Conservation (phyloP, 2,113 vertebrate genomes). For the Ciconia maguari region DNA sequence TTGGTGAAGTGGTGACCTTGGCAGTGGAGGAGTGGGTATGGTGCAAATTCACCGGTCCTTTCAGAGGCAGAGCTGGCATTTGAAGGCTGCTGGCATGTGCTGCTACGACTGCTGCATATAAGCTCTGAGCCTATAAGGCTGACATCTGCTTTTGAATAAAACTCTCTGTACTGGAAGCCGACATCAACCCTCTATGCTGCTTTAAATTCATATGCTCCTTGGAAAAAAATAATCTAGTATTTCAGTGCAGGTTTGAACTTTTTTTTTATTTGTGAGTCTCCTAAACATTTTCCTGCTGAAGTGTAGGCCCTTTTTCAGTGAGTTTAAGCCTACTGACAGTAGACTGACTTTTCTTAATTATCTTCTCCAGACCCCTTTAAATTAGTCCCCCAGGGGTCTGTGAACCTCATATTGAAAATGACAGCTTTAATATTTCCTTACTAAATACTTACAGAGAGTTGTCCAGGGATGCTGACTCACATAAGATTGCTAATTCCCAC, state of each 20-base stretch:
- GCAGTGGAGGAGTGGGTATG: background rate
- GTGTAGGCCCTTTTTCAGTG: background rate
- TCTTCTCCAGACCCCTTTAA: conserved; percentile 46
- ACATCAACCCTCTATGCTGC: background rate
- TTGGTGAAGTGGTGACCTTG: background rate
- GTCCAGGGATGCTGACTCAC: background rate
- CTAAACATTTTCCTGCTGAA: background rate
- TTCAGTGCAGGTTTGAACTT: background rate
- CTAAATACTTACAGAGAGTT: conserved; percentile 20
- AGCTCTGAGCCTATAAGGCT: background rate
- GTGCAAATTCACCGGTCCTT: background rate
- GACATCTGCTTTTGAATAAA: conserved; percentile 19
- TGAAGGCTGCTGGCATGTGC: background rate
- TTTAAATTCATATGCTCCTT: background rate
- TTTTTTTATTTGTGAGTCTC: background rate
- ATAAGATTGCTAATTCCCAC: background rate
- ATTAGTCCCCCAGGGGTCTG: conserved; percentile 37
- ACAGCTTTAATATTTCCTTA: conserved; percentile 51
- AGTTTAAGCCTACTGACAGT: conserved; percentile 22
- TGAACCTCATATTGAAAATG: conserved; percentile 45
- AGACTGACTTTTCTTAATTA: conserved; percentile 50
- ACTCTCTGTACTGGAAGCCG: background rate
- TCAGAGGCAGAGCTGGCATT: background rate
- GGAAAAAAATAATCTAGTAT: background rate
- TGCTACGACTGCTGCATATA: background rate